Evolutionary conservation across 2,113 vertebrate genomes (phyloP), one percentile per base, ranked within the genome.

Genomic region (Podarcis raffonei): DNA sequence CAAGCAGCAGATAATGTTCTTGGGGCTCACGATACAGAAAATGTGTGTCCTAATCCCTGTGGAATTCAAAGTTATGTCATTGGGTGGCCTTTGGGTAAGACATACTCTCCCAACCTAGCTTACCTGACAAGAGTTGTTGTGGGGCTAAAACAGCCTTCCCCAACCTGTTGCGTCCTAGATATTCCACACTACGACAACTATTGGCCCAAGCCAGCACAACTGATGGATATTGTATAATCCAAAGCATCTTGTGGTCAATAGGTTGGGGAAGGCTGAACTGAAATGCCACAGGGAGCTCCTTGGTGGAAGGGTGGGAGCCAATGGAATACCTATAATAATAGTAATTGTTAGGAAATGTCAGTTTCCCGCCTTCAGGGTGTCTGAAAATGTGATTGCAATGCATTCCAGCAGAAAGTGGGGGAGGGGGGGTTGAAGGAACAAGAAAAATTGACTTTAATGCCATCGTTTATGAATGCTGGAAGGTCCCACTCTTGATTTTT

Each of bases 401-500:
- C 68, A 59, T 37, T 84, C 30, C 39, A 83, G 23, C 81, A 68
- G 42, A 83, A 35, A 69, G 59, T 4, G 22, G 7, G 25, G 42
- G n/a, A 20, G 13, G 39, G 42, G 25, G 42, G 18, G 35, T 12
- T 30, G n/a, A 69, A 68, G n/a, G 62, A 42, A 88, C 42, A 88
- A 37, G 25, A 57, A 68, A 53, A 25, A 68, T 18, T 57, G 32
- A 30, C 74, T 77, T 27, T 53, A 84, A 78, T 53, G 42, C 22
- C 68, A 30, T 78, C 57, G 39, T 25, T 84, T 77, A 78, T 42
- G 42, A 68, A 77, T 76, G n/a, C 39, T 77, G 39, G 12, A 83
- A 13, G 39, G 72, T 22, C 81, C 39, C 15, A 18, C n/a, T 53
- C 75, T 89, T 78, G 74, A 57, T 89, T 89, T 89, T 84, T 89